phyloP scores from a whole-genome alignment of 2,888 invertebrate species.

The Apotomis turbidana region DNA sequence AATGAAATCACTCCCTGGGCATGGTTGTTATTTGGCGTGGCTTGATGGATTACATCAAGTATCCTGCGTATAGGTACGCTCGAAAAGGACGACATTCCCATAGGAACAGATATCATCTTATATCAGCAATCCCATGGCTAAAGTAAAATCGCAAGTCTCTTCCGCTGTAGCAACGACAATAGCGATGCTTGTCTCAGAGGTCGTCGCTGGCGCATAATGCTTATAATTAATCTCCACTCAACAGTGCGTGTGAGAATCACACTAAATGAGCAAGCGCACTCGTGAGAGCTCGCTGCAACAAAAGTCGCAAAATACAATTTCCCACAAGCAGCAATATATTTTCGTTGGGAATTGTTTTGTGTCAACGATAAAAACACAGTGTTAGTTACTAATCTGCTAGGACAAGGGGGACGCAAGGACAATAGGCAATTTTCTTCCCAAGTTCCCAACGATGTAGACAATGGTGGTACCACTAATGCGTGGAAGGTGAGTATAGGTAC shows the following conservation, averaged over 20 bases:
- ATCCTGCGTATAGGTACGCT: no score
- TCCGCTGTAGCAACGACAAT: slow-evolving; percentile 56
- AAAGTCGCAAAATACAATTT: slow-evolving; percentile 69
- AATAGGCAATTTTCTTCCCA: slow-evolving; percentile 66
- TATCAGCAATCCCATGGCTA: background rate
- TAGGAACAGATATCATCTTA: no score
- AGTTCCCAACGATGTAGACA: slow-evolving; percentile 62
- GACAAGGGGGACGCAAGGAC: slow-evolving; percentile 68
- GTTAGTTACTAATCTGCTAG: slow-evolving; percentile 74
- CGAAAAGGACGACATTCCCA: no score
- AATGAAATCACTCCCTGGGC: no score
- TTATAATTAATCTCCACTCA: slow-evolving; percentile 67
- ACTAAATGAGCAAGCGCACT: slow-evolving; percentile 56
- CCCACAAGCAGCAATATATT: slow-evolving; percentile 63
- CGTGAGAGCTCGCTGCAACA: slow-evolving; percentile 73
- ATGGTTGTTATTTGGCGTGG: no score
- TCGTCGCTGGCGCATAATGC: slow-evolving; percentile 58
- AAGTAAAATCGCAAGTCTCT: slow-evolving; percentile 49
- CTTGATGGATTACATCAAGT: no score
- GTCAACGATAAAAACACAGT: slow-evolving; percentile 68
- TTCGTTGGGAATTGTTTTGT: slow-evolving; percentile 74
- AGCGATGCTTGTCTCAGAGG: slow-evolving; percentile 52
- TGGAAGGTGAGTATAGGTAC: slow-evolving; percentile 41
- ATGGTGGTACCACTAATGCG: slow-evolving; percentile 50
- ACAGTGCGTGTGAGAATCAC: slow-evolving; percentile 71